Conservation (phyloP, 1,140 invertebrate species). For the Neotoxoptera formosana region DNA sequence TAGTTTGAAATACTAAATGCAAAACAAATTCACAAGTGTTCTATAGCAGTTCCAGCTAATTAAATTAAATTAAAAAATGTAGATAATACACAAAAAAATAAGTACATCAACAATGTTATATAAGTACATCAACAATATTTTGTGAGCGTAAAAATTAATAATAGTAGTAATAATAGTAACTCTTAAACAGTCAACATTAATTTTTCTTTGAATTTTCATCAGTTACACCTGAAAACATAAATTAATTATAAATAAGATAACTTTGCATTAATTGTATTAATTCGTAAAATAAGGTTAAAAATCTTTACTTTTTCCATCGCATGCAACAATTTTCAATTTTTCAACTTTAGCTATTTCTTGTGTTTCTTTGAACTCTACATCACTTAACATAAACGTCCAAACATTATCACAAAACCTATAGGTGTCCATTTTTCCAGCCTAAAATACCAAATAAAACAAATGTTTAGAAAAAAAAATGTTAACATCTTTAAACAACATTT, state of each 20-base stretch:
- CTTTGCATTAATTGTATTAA: not conserved
- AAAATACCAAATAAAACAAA: constrained; percentile 60
- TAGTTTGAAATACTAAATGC: not conserved
- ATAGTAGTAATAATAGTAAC: not conserved
- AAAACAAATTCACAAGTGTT: not conserved
- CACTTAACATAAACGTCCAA: constrained; percentile 99
- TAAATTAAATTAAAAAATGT: not conserved
- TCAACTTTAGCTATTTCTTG: constrained; percentile 94
- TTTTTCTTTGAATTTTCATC: constrained; percentile 51
- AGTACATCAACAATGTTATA: constrained; percentile 12
- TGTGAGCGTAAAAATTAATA: not conserved
- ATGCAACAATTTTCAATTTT: constrained; percentile 99
- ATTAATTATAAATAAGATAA: constrained; percentile 8
- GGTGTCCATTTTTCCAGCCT: constrained; percentile 95
- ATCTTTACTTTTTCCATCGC: constrained; percentile 91
- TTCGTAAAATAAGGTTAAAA: not conserved
- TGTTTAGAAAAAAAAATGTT: not conserved
- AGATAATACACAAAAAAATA: not conserved
- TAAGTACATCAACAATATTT: constrained; percentile 13
- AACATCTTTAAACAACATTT: not conserved
- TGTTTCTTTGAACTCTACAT: constrained; percentile 97
- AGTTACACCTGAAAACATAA: constrained; percentile 47
- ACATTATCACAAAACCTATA: constrained; percentile 99
- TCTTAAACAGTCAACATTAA: not conserved
- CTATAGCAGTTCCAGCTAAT: not conserved